Conservation (phyloP, 2,113 vertebrate species). For the Mustelus asterias region DNA sequence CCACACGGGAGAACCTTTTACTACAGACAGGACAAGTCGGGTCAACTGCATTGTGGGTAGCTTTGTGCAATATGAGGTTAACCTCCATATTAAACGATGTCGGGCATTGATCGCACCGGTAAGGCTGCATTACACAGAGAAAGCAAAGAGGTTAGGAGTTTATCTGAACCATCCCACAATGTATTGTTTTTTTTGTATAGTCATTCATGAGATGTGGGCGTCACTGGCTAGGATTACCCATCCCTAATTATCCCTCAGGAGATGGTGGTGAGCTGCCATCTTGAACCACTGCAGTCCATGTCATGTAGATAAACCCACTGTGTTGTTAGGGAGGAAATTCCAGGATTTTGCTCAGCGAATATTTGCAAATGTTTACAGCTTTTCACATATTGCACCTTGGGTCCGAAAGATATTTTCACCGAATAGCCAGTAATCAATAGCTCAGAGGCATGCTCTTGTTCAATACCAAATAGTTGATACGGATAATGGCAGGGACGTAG, state of each 20-base stretch:
- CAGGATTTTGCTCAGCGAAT: no score
- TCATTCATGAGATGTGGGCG: no score
- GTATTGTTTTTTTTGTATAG: not conserved
- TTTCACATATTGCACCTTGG: not conserved
- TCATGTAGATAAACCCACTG: no score
- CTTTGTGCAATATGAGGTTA: constrained; percentile 91
- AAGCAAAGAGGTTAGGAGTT: not conserved
- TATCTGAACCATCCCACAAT: not conserved
- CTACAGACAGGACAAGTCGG: constrained; percentile 87
- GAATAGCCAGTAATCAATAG: not conserved
- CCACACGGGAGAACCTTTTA: constrained; percentile 89
- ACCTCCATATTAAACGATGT: constrained; percentile 95
- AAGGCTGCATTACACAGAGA: constrained; percentile 65
- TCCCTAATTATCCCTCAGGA: no score
- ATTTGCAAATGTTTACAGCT: not conserved
- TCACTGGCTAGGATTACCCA: no score
- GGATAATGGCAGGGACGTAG: not conserved
- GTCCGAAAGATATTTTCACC: not conserved
- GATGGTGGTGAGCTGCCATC: no score
- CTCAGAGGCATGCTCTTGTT: not conserved
- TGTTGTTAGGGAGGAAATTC: no score
- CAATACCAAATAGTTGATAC: not conserved
- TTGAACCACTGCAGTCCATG: no score
- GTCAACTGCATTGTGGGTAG: constrained; percentile 80
- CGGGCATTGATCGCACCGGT: constrained; percentile 88